Conservation (phyloP, 2,113 vertebrate genomes). For the Formicarius rufipectus region DNA sequence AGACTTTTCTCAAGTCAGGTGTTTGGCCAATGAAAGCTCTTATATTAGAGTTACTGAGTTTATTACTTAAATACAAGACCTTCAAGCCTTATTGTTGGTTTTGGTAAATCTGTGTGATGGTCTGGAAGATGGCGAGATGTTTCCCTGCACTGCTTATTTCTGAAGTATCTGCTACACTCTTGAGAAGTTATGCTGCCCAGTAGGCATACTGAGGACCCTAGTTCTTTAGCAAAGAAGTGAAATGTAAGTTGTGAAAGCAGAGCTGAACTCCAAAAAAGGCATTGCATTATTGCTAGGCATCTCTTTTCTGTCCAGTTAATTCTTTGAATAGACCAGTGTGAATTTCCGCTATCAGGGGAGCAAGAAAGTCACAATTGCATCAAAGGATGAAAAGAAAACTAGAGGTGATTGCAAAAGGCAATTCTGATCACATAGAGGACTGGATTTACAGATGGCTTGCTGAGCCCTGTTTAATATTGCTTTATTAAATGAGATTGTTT, state of each 20-base stretch:
- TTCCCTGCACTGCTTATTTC: neutral
- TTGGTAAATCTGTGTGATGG: neutral
- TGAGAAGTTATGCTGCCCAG: neutral
- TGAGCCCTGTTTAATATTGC: neutral
- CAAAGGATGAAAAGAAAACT: neutral
- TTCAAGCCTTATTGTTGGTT: neutral
- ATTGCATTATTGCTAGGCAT: neutral
- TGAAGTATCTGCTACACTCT: neutral
- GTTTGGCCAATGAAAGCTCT: neutral
- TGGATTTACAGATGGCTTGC: conserved; percentile 9
- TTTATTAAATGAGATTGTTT: neutral
- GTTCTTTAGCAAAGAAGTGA: neutral
- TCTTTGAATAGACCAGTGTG: neutral
- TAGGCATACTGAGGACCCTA: neutral
- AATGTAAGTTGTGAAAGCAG: neutral
- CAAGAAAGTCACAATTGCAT: neutral
- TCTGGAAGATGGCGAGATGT: neutral
- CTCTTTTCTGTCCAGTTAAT: neutral
- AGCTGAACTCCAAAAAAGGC: neutral
- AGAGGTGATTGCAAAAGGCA: neutral
- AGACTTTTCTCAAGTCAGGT: neutral
- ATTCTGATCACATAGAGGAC: neutral
- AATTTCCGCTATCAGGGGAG: neutral
- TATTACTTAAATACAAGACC: neutral
- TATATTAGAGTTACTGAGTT: neutral